Percentiles rank a stretch among this genome's conserved stretches.
These are phyloP conservation scores for Trichogramma dendrolimi DNA, from an alignment of 2,888 invertebrate species.

Conservation along the genomic window DNA sequence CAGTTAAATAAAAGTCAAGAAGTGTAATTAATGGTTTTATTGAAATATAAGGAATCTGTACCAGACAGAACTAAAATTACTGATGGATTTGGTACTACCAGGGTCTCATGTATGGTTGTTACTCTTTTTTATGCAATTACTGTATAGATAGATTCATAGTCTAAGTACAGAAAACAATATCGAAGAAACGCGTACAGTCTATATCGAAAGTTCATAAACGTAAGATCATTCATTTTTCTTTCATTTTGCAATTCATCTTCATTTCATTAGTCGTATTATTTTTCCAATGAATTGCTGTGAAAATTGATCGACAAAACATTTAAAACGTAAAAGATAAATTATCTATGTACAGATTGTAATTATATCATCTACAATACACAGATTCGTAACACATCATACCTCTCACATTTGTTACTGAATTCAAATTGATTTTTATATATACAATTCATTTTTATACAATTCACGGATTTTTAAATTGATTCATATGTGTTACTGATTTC, in stretches of 20 bases:
- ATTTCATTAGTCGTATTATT: background rate
- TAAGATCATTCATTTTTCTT: constrained; percentile 39
- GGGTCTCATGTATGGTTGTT: constrained; percentile 49
- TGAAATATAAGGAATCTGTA: constrained; percentile 54
- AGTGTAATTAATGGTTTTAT: constrained; percentile 51
- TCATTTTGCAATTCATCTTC: constrained; percentile 16
- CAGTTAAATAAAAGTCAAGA: constrained; percentile 2
- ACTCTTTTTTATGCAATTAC: constrained; percentile 36
- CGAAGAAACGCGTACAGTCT: constrained; percentile 50
- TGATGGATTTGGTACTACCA: constrained; percentile 53
- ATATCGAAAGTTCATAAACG: constrained; percentile 45
- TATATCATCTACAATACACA: constrained; percentile 25
- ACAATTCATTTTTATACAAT: constrained; percentile 24
- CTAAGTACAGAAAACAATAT: constrained; percentile 51
- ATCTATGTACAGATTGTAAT: constrained; percentile 30
- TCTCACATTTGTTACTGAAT: constrained; percentile 10
- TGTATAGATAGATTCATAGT: constrained; percentile 44
- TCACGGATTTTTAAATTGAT: constrained; percentile 18
- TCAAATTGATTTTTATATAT: constrained; percentile 21
- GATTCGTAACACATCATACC: constrained; percentile 9
- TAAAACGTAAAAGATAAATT: constrained; percentile 38
- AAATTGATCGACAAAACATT: constrained; percentile 29
- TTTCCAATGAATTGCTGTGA: constrained; percentile 14
- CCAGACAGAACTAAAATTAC: constrained; percentile 54
- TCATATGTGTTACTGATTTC: background rate